phyloP scores from a whole-genome alignment of 2,797 vertebrate species.

The Steatocranus sp. region DNA sequence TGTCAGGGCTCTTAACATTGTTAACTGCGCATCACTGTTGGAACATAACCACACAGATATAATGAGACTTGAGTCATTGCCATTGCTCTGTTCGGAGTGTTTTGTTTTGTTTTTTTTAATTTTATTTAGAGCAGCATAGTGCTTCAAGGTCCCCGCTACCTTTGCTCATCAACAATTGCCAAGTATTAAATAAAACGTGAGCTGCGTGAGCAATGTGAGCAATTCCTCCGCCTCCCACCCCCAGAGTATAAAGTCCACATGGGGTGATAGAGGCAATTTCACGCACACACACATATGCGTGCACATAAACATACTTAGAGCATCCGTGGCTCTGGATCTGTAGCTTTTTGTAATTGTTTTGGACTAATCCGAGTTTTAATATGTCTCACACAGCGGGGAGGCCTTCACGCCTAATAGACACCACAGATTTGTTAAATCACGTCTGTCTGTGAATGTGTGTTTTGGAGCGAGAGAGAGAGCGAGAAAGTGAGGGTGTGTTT shows the following conservation, averaged over 20 bases:
- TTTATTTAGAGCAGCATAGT: conserved; percentile 54
- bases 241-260: conserved; percentile 22
- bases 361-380: conserved; percentile 66
- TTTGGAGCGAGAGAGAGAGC: not conserved
- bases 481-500: not conserved
- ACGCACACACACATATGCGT: not conserved
- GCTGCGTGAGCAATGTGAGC: conserved; percentile 51
- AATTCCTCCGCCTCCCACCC: not conserved
- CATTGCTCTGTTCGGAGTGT: conserved; percentile 49
- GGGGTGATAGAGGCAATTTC: conserved; percentile 18
- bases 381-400: conserved; percentile 55
- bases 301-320: not conserved
- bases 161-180: conserved; percentile 54
- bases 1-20: conserved; percentile 27
- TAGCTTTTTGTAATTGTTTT: conserved; percentile 60
- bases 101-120: conserved; percentile 23
- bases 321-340: conserved; percentile 5
- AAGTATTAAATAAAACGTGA: conserved; percentile 61
- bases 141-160: conserved; percentile 49
- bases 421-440: conserved; percentile 62
- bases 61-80: conserved; percentile 57
- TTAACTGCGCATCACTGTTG: conserved; percentile 41
- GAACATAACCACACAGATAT: conserved; percentile 33
- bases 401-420: conserved; percentile 50
- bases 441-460: conserved; percentile 19